phyloP scores from a whole-genome alignment of 2,797 vertebrate species.

The Halcyon smyrnensis region DNA sequence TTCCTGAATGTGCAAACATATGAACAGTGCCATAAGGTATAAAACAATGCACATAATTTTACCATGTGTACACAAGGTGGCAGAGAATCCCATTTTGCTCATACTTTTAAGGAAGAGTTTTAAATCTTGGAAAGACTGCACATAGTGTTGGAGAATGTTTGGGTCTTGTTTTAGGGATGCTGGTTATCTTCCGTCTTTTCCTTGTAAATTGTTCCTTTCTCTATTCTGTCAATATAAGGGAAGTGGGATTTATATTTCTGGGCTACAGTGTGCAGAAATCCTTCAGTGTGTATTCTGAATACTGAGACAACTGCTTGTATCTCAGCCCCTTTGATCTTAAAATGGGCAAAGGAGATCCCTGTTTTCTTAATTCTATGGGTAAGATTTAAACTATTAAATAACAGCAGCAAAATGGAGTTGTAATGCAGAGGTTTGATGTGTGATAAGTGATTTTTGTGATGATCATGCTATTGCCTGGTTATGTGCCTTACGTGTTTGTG shows the following conservation, averaged over 20 bases:
- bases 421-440: background rate
- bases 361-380: background rate
- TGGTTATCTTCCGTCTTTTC: background rate
- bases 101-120: background rate
- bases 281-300: background rate
- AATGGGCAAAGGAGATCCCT: background rate
- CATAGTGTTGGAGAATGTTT: background rate
- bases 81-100: background rate
- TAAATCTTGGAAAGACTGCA: background rate
- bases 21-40: background rate
- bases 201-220: background rate
- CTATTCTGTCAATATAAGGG: background rate
- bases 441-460: background rate
- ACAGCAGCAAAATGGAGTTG: background rate
- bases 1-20: background rate
- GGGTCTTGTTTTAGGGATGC: background rate
- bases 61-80: background rate
- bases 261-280: background rate
- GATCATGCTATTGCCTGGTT: background rate
- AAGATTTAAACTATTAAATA: background rate
- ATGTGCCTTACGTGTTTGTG: background rate
- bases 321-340: background rate
- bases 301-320: background rate
- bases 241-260: background rate
- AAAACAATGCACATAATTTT: background rate